A percentile compares a stretch with the other conserved stretches of the same genome.
Evolutionary conservation across 2,888 invertebrate species (phyloP).

Genomic region (Rhabditoides inermis): DNA sequence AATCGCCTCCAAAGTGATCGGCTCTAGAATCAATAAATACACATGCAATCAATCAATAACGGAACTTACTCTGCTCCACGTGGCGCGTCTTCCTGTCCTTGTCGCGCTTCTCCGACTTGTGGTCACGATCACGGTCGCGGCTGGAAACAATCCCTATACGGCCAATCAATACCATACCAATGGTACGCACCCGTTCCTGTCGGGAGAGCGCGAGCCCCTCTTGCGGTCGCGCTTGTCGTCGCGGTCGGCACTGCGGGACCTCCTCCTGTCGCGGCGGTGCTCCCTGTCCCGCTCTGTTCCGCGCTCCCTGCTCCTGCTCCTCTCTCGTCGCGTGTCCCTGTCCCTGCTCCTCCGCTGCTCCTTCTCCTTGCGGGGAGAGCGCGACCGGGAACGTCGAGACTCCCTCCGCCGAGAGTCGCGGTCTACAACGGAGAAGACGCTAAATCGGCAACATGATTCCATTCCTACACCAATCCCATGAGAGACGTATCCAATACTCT

Average conservation of each 20-base stretch:
- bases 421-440: too few relatives aligned
- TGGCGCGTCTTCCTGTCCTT: conserved; percentile 3
- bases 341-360: too few relatives aligned
- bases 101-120: conserved; percentile 11
- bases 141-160: too few relatives aligned
- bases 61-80: neutral
- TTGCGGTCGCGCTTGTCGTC: neutral
- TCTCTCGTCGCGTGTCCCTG: neutral
- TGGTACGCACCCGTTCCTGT: neutral
- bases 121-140: conserved; percentile 15
- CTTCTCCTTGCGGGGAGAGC: too few relatives aligned
- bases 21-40: conserved; percentile 8
- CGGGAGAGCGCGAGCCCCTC: neutral
- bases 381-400: conserved; percentile 16
- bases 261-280: conserved; percentile 7
- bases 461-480: too few relatives aligned
- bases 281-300: neutral
- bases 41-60: too few relatives aligned
- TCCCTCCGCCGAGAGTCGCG: too few relatives aligned
- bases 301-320: neutral
- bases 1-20: conserved; percentile 13
- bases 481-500: too few relatives aligned
- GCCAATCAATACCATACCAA: too few relatives aligned
- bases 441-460: too few relatives aligned
- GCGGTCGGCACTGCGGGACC: too few relatives aligned